These are phyloP conservation scores for Campylomormyrus numenius DNA, from an alignment of 2,113 vertebrate genomes.

Conservation along the genomic window DNA sequence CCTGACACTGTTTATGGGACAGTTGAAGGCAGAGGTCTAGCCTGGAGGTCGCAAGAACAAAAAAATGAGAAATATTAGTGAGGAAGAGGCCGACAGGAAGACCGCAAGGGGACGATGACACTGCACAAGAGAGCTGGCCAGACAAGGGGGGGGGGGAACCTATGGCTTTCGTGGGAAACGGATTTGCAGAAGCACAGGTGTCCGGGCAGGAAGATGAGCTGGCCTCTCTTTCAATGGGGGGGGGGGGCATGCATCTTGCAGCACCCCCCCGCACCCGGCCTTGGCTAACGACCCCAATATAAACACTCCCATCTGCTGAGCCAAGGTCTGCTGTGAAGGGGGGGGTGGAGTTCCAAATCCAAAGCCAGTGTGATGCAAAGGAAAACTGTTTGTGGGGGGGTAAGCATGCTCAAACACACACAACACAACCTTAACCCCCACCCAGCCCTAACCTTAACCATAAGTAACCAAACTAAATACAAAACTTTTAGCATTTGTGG, in stretches of 20 bases:
- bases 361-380: too few relatives aligned
- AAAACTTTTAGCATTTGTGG: too few relatives aligned
- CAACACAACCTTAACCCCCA: background rate
- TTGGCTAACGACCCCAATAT: background rate
- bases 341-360: background rate
- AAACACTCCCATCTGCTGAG: slow-evolving; percentile 11
- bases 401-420: background rate
- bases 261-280: background rate
- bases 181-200: background rate
- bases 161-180: background rate
- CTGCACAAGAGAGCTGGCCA: background rate
- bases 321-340: background rate
- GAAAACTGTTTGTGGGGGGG: background rate
- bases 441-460: too few relatives aligned
- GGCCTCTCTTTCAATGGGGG: background rate
- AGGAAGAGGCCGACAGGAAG: background rate
- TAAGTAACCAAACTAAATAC: too few relatives aligned
- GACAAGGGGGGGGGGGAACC: background rate
- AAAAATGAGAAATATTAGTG: background rate
- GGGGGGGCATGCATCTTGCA: background rate
- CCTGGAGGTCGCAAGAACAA: background rate
- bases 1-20: too few relatives aligned
- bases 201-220: background rate
- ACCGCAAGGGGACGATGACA: background rate
- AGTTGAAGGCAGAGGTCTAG: background rate